A percentile compares a stretch with the other conserved stretches of the same genome.
Conservation (phyloP, 2,888 invertebrate species). For the Andrena camellia region DNA sequence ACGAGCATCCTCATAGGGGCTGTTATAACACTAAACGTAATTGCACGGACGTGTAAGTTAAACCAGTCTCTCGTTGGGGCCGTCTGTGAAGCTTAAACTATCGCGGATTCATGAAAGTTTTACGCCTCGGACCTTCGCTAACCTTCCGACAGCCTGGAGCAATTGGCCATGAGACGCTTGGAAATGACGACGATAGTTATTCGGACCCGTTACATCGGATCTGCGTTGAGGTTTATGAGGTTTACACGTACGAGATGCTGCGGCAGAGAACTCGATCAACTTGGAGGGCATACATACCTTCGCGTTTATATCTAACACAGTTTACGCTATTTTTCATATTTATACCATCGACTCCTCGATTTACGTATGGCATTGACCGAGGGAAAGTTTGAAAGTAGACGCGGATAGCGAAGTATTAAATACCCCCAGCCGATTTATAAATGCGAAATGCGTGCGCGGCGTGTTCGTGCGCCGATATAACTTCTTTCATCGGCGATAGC, state of each 20-base stretch:
- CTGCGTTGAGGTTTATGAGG: neutral
- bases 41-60: slow-evolving; percentile 59
- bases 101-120: slow-evolving; percentile 57
- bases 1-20: slow-evolving; percentile 58
- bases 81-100: slow-evolving; percentile 26
- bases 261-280: neutral
- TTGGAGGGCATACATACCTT: too few species aligned
- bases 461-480: slow-evolving; percentile 22
- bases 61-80: slow-evolving; percentile 56
- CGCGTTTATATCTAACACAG: too few species aligned
- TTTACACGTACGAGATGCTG: neutral
- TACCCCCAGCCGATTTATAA: slow-evolving; percentile 3
- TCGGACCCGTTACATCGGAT: slow-evolving; percentile 1
- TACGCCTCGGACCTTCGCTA: slow-evolving; percentile 22
- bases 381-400: too few species aligned
- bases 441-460: slow-evolving; percentile 16
- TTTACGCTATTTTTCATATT: too few species aligned
- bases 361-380: too few species aligned
- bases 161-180: slow-evolving; percentile 35
- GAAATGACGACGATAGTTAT: slow-evolving; percentile 13
- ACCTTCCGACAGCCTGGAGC: slow-evolving; percentile 20
- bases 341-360: too few species aligned
- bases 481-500: slow-evolving; percentile 34
- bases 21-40: slow-evolving; percentile 65
- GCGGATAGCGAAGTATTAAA: neutral